Percentiles rank a stretch among this genome's conserved stretches.
These are phyloP conservation scores for Epinephelus malabaricus DNA, from an alignment of 2,797 vertebrate species.

Conservation along the genomic window DNA sequence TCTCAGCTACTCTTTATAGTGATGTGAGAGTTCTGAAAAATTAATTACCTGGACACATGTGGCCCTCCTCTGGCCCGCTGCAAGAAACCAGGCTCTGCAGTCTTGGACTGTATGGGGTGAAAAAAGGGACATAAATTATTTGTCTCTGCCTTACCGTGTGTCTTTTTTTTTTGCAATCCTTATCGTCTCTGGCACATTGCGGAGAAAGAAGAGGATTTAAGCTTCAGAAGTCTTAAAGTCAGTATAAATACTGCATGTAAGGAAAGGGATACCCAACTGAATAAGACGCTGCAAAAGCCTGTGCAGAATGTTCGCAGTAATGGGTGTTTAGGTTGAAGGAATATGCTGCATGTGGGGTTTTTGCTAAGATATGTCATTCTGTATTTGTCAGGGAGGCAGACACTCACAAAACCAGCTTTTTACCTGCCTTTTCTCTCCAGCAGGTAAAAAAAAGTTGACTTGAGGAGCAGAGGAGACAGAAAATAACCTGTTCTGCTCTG, in stretches of 20 bases:
- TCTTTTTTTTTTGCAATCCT: conserved; percentile 29
- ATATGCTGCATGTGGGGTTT: conserved; percentile 27
- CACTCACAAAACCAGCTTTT: conserved; percentile 20
- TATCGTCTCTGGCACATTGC: conserved; percentile 51
- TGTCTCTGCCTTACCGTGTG: conserved; percentile 16
- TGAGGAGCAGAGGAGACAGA: conserved; percentile 51
- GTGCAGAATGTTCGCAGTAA: conserved; percentile 28
- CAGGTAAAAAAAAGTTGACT: conserved; percentile 28
- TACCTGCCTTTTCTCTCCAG: conserved; percentile 24
- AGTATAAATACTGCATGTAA: conserved; percentile 29
- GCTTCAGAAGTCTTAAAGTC: conserved; percentile 44
- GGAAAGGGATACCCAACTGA: conserved; percentile 26
- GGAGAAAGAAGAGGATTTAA: conserved; percentile 33
- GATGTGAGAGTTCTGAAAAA: conserved; percentile 29
- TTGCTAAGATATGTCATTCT: conserved; percentile 27
- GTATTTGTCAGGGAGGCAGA: conserved; percentile 44
- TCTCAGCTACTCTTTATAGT: conserved; percentile 27
- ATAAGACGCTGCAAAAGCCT: conserved; percentile 20
- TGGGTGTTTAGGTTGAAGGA: conserved; percentile 29
- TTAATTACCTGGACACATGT: conserved; percentile 42
- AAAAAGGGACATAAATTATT: conserved; percentile 40
- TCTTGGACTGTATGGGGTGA: background rate
- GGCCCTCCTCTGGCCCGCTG: conserved; percentile 4
- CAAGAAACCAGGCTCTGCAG: conserved; percentile 13
- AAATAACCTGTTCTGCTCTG: conserved; percentile 47